A percentile compares a stretch with the other conserved stretches of the same genome.
These are phyloP conservation scores for Syrista parreyssii DNA, from an alignment of 2,888 invertebrate genomes.

Conservation along the genomic window DNA sequence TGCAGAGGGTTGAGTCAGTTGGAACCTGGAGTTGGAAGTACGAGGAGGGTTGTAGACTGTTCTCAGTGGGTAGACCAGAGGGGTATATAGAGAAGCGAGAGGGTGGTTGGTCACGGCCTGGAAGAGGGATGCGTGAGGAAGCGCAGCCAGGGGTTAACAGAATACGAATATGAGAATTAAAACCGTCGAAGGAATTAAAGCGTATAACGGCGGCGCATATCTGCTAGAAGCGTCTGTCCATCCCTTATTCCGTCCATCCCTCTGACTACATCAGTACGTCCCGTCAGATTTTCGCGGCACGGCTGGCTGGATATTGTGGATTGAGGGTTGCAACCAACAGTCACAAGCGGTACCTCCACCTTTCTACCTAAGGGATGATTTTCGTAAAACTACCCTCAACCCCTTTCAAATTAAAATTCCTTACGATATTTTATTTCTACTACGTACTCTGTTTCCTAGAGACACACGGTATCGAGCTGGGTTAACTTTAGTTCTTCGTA, in stretches of 20 bases:
- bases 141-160: conserved; percentile 36
- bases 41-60: neutral
- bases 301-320: conserved; percentile 52
- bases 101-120: conserved; percentile 9
- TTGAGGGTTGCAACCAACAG: conserved; percentile 29
- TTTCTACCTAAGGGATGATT: neutral
- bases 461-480: neutral
- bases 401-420: neutral
- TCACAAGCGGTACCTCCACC: neutral
- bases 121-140: conserved; percentile 23
- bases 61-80: neutral
- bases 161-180: conserved; percentile 66
- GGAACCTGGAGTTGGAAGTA: conserved; percentile 26
- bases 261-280: neutral
- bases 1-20: conserved; percentile 32
- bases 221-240: conserved; percentile 44
- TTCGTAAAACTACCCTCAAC: neutral
- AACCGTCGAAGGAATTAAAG: conserved; percentile 65
- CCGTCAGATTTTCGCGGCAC: conserved; percentile 12
- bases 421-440: neutral
- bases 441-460: neutral
- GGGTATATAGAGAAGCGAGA: neutral
- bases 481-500: neutral
- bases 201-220: conserved; percentile 55
- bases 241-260: conserved; percentile 24